Evolutionary conservation across 2,888 invertebrate genomes (phyloP).

Genomic region (Cyclophora punctaria): DNA sequence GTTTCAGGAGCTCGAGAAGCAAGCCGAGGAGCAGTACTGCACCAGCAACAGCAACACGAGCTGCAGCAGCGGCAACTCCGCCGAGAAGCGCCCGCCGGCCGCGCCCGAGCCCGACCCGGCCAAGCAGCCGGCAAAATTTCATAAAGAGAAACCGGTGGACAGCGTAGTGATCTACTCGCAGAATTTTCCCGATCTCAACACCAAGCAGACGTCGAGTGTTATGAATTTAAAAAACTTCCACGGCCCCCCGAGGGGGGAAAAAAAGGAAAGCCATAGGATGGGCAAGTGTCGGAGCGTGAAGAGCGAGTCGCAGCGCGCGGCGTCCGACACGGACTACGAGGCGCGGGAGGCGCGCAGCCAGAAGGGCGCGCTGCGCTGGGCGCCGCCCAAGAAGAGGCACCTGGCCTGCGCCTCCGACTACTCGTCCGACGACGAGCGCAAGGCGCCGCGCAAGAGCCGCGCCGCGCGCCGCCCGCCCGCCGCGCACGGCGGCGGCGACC

Average conservation of each 20-base stretch:
- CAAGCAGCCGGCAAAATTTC: constrained; percentile 54
- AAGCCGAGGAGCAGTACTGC: constrained; percentile 80
- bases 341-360: constrained; percentile 38
- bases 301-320: constrained; percentile 49
- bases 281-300: constrained; percentile 48
- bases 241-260: constrained; percentile 72
- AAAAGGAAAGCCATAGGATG: constrained; percentile 58
- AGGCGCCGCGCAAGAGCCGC: constrained; percentile 46
- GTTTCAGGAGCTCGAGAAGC: constrained; percentile 77
- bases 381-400: constrained; percentile 60
- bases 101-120: constrained; percentile 33
- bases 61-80: constrained; percentile 61
- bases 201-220: constrained; percentile 54
- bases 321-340: constrained; percentile 64
- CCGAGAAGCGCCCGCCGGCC: constrained; percentile 38
- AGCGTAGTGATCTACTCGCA: constrained; percentile 66
- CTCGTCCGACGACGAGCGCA: constrained; percentile 59
- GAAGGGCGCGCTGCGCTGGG: constrained; percentile 52
- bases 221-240: constrained; percentile 73
- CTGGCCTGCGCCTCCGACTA: constrained; percentile 58
- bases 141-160: constrained; percentile 57
- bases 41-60: constrained; percentile 67
- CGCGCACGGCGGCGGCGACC: constrained; percentile 64
- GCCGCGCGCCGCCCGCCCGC: constrained; percentile 52
- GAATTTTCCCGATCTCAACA: constrained; percentile 62